These are phyloP conservation scores for Mormyrus iriodes DNA, from an alignment of 2,113 vertebrate species.

Conservation along the genomic window DNA sequence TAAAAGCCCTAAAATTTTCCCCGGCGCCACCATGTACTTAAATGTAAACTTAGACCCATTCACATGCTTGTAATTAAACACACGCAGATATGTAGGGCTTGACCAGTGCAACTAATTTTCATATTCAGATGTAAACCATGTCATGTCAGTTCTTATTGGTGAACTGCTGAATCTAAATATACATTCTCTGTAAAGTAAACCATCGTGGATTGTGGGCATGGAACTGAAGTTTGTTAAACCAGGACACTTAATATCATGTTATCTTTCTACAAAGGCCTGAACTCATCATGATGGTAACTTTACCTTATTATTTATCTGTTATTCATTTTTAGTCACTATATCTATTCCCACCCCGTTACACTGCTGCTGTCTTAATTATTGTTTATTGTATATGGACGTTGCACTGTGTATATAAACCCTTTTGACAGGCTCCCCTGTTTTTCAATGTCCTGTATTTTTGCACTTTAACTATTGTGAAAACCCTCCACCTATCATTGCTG, in stretches of 20 bases:
- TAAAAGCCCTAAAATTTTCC: constrained; percentile 29
- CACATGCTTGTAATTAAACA: constrained; percentile 36
- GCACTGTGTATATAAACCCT: not conserved
- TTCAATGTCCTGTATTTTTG: not conserved
- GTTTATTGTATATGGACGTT: not conserved
- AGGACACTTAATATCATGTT: not conserved
- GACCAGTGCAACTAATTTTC: constrained; percentile 28
- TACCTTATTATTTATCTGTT: not conserved
- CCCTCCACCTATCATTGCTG: not conserved
- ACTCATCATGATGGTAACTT: not conserved
- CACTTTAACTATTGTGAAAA: not conserved
- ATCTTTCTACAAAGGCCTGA: not conserved
- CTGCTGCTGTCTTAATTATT: not conserved
- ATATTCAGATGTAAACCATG: not conserved
- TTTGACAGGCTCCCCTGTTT: not conserved
- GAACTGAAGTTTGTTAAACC: not conserved
- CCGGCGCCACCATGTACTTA: constrained; percentile 10
- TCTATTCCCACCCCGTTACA: not conserved
- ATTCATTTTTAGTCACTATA: not conserved
- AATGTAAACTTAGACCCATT: constrained; percentile 27
- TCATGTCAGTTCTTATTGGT: not conserved
- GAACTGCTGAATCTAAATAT: not conserved
- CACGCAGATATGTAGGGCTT: constrained; percentile 10
- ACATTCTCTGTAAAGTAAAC: not conserved
- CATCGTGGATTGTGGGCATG: not conserved